Base-by-base conservation (phyloP, 2,113 vertebrate species). In the Panthera leo region DNA sequence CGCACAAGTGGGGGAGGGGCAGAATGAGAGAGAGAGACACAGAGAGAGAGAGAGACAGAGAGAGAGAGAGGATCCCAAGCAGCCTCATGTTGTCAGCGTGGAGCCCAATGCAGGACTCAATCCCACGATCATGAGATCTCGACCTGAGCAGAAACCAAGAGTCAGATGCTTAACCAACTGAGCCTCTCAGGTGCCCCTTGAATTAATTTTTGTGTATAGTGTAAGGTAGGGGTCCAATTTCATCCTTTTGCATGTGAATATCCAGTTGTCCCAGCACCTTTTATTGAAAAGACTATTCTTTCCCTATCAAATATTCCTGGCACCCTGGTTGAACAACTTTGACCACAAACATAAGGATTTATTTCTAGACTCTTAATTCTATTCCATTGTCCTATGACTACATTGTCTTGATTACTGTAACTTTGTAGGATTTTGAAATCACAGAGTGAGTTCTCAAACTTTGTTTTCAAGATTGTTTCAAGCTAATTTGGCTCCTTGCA, bases 341-440 rank as follows among this genome's bases (percentile, higher is more conserved):
- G 65, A 89, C 45, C 48, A 73, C 11, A 73, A 89, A 84, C n/a
- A 8, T 78, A 55, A 87, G 67, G 36, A 42, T 96, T 94, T 83
- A 91, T 96, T 87, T 88, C 39, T 78, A 16, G 45, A 82, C 45
- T 92, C 12, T 75, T 29, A 88, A 45, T 92, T 92, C 21, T 29
- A 75, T 67, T 67, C 19, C 67, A 76, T 11, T 76, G 36, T 21
- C 21, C 58, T 91, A 39, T 36, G 61, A 70, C 79, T 86, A 73
- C 10, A 89, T 10, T 75, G 11, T 83, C 31, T 94, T 85, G 31
- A 93, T 94, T 85, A 85, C n/a, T 61, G 11, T 45, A 87, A 53
- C 80, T 96, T 34, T 85, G 51, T 53, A 93, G 58, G 89, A 89
- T 79, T 94, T 70, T 96, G 45, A 95, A 97, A 92, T 67, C 80